Evolutionary conservation across 2,113 vertebrate species (phyloP).

Genomic region (Corydoras maculifer): DNA sequence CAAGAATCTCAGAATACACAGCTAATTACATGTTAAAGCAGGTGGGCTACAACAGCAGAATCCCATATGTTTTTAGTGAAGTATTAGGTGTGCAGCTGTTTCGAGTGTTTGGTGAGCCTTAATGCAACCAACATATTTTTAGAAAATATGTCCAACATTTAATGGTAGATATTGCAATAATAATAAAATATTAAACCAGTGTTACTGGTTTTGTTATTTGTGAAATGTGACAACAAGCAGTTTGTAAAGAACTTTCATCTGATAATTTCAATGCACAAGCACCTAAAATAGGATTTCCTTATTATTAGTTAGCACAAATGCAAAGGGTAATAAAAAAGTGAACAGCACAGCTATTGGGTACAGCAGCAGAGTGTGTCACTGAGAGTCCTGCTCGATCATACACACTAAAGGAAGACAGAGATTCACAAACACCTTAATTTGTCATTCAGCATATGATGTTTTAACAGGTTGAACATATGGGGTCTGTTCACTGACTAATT

Average conservation of each 20-base stretch:
- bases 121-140: no score
- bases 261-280: not conserved
- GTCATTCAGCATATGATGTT: constrained; percentile 1
- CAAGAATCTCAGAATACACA: no score
- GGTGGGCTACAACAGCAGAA: no score
- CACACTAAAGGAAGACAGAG: constrained; percentile 25
- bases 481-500: not conserved
- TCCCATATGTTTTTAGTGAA: no score
- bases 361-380: constrained; percentile 24
- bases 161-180: no score
- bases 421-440: constrained; percentile 15
- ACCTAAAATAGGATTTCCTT: not conserved
- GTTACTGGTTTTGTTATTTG: not conserved
- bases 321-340: constrained; percentile 4
- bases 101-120: no score
- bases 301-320: not conserved
- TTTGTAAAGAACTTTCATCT: not conserved
- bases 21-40: no score
- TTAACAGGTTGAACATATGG: not conserved
- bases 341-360: constrained; percentile 11
- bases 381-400: constrained; percentile 6
- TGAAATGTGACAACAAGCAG: not conserved
- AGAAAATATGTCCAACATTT: no score
- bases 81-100: no score
- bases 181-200: no score